A percentile compares a stretch with the other conserved stretches of the same genome.
phyloP scores from a whole-genome alignment of 2,113 vertebrate genomes.

The Piliocolobus tephrosceles region DNA sequence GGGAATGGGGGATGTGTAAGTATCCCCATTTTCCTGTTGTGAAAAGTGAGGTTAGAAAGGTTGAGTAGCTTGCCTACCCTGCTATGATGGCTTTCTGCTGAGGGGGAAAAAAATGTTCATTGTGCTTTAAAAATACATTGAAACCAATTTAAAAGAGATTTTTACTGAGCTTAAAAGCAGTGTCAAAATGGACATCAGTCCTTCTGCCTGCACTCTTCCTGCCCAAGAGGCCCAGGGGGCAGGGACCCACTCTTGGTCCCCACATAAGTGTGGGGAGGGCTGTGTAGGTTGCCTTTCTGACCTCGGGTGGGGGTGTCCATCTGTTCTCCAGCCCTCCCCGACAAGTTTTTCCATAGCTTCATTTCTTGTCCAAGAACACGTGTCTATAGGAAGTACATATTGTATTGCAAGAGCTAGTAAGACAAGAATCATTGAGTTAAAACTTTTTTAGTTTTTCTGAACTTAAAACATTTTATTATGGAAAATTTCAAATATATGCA shows the following conservation, averaged over 20 bases:
- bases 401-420: background rate
- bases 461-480: background rate
- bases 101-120: background rate
- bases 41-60: background rate
- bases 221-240: background rate
- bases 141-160: background rate
- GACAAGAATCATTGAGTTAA: background rate
- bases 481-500: background rate
- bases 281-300: background rate
- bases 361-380: background rate
- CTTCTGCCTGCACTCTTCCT: background rate
- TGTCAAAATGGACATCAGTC: background rate
- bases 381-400: background rate
- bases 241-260: background rate
- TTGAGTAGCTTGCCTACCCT: background rate
- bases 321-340: background rate
- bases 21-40: background rate
- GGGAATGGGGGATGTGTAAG: too few species aligned
- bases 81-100: background rate
- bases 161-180: background rate
- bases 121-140: background rate
- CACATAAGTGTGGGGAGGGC: background rate
- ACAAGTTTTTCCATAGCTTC: background rate
- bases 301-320: background rate
- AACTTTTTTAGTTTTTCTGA: conserved; percentile 9